Conservation (phyloP, 2,113 vertebrate genomes). For the Motacilla tschutschensis region DNA sequence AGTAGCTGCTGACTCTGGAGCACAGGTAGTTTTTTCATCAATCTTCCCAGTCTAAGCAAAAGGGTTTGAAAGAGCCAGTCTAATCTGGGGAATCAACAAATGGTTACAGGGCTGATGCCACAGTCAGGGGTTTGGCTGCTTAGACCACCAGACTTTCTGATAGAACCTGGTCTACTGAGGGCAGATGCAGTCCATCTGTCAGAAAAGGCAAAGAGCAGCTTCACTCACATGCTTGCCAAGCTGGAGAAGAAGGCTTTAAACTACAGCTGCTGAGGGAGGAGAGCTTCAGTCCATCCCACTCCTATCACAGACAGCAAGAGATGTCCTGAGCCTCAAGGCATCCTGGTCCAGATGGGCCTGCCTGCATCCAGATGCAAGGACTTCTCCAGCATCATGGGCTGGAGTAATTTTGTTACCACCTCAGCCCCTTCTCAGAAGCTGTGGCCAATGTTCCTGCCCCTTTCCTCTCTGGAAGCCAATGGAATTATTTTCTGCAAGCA, state of each 20-base stretch:
- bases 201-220: not conserved
- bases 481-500: not conserved
- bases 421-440: not conserved
- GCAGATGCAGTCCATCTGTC: not conserved
- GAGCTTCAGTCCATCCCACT: not conserved
- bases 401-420: not conserved
- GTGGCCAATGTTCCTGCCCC: not conserved
- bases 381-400: not conserved
- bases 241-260: not conserved
- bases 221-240: not conserved
- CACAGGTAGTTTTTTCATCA: not conserved
- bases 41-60: not conserved
- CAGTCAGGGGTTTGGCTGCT: not conserved
- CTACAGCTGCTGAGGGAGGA: not conserved
- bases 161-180: not conserved
- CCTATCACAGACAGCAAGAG: not conserved
- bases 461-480: not conserved
- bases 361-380: not conserved
- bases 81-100: not conserved
- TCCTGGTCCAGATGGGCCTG: not conserved
- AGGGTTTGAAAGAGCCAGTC: not conserved
- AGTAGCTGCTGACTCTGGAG: not conserved
- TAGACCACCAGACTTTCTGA: not conserved
- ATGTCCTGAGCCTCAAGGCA: not conserved
- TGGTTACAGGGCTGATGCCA: not conserved